Base-by-base conservation (phyloP, 2,797 vertebrate species). In the Melopsittacus undulatus region DNA sequence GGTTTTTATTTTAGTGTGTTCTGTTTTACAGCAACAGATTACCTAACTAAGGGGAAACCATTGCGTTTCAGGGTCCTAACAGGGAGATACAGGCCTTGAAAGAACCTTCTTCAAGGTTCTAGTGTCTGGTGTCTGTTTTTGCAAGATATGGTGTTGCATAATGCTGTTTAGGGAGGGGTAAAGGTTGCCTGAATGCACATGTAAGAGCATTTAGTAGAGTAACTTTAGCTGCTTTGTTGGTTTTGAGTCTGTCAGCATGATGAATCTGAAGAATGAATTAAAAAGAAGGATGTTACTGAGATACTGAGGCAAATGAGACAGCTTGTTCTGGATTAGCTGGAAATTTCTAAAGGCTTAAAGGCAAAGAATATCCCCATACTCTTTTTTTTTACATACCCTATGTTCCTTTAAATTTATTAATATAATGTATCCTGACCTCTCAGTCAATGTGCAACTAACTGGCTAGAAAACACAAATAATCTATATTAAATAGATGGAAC, bases 371-470 rank as follows among this genome's bases (percentile, higher is more conserved):
- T 24, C 5, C 6, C 2, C 15, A 75, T 59, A 24, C 7, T 32
- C 5, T 78, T 36, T 63, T 36, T 63, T 63, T 30, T 57, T 40
- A 30, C 26, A 21, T 26, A 34, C 32, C 20, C 34, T 77, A 10
- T 7, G 2, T 56, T 21, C 7, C 2, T 83, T 77, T 56, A 7
- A 40, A 0, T 14, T 62, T 62, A 21, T 2, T 32, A 26, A 3
- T 74, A 21, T 36, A 19, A 5, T 62, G 1, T 45, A 36, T 67
- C 22, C 16, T 5, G 2, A 23, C 20, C 10, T 81, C 5, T 13
- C 10, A 56, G n/a, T 43, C 13, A 61, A 9, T 19, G 34, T 80
- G 32, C 14, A 56, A 2, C 8, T 12, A 74, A 21, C 45, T 57
- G 46, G 9, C 75, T 43, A 48, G 66, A 78, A 81, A 20, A 20